A percentile compares a stretch with the other conserved stretches of the same genome.
Evolutionary conservation across 1,140 invertebrate species (phyloP).

Genomic region (Druon quercuslanigerum): DNA sequence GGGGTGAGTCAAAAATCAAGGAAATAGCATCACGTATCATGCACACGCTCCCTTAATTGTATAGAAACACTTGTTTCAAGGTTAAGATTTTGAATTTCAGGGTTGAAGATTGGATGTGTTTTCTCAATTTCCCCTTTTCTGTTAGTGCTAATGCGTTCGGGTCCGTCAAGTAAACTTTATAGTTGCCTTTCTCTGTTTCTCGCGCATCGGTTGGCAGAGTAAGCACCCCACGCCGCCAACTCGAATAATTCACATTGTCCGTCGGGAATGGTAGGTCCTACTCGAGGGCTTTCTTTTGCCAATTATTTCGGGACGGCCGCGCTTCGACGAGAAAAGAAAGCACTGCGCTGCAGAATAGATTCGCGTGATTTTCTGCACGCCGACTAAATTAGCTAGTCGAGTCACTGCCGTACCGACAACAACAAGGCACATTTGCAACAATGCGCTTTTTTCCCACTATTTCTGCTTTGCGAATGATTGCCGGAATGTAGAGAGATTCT

Average conservation of each 20-base stretch:
- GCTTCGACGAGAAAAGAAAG: conserved; percentile 70
- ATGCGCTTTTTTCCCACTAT: not conserved
- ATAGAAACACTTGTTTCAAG: no score
- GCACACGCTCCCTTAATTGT: no score
- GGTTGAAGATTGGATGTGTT: not conserved
- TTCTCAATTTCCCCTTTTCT: not conserved
- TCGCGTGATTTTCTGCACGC: conserved; percentile 68
- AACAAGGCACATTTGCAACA: conserved; percentile 38
- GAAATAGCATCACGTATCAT: no score
- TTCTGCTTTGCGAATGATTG: no score
- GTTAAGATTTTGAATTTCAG: no score
- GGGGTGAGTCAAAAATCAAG: no score
- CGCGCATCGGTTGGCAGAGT: conserved; percentile 39
- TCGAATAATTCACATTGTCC: conserved; percentile 77
- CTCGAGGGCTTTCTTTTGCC: conserved; percentile 72
- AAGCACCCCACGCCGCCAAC: conserved; percentile 68
- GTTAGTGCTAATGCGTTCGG: conserved; percentile 1
- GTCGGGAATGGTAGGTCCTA: conserved; percentile 68
- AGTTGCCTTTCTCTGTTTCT: conserved; percentile 13
- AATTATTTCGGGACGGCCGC: conserved; percentile 74
- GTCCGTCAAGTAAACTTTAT: conserved; percentile 2
- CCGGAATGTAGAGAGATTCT: no score
- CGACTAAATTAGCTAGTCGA: conserved; percentile 69
- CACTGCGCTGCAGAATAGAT: conserved; percentile 68
- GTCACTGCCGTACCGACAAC: conserved; percentile 48